Percentiles rank a stretch among this genome's conserved stretches.
Evolutionary conservation across 2,797 vertebrate genomes (phyloP).

Genomic region (Halcyon smyrnensis): DNA sequence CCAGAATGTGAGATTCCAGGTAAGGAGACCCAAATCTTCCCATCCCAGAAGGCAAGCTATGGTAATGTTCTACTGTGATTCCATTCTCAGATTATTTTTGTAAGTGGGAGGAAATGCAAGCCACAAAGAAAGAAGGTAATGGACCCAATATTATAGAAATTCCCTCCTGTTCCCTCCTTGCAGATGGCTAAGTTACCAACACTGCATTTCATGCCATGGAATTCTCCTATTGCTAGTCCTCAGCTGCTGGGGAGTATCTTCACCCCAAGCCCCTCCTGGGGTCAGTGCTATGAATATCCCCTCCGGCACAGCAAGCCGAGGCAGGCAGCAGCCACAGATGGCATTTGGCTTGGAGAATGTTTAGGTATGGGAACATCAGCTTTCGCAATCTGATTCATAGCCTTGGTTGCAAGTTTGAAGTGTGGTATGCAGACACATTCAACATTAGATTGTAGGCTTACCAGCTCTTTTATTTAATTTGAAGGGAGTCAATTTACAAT

Average conservation of each 20-base stretch:
- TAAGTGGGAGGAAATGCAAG: not conserved
- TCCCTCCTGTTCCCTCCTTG: not conserved
- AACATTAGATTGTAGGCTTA: not conserved
- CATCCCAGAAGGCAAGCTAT: not conserved
- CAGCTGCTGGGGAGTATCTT: not conserved
- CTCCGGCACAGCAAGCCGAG: slow-evolving; percentile 11
- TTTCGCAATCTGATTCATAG: not conserved
- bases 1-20: not conserved
- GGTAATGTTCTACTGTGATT: not conserved
- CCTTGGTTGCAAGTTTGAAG: not conserved
- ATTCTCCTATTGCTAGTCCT: not conserved
- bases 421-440: not conserved
- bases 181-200: not conserved
- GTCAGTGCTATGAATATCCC: not conserved
- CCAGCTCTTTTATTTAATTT: not conserved
- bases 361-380: not conserved
- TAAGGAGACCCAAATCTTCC: not conserved
- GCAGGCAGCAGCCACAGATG: not conserved
- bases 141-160: not conserved
- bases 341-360: not conserved
- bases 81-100: not conserved
- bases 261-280: not conserved
- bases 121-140: not conserved
- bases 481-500: not conserved
- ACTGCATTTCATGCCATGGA: not conserved